These are phyloP conservation scores for Drosophila asahinai DNA, from an alignment of 1,140 invertebrate genomes.

Conservation along the genomic window DNA sequence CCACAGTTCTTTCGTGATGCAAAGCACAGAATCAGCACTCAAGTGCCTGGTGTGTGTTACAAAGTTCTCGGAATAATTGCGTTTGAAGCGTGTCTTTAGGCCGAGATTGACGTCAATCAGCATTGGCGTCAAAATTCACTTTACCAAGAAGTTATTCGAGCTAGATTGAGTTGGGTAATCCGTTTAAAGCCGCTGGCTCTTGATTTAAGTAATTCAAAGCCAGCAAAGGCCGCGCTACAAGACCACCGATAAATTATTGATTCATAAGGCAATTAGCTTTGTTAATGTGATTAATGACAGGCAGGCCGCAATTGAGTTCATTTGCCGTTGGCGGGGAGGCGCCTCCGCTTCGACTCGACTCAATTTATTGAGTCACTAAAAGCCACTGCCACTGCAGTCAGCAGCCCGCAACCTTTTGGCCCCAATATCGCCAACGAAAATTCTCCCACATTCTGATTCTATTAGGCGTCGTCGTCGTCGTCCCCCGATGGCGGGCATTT, in stretches of 20 bases:
- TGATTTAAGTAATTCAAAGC: background rate
- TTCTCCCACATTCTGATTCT: conserved; percentile 25
- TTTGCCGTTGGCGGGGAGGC: conserved; percentile 11
- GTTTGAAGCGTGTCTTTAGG: conserved; percentile 7
- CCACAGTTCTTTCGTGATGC: conserved; percentile 20
- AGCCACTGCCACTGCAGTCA: conserved; percentile 39
- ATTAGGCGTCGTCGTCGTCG: conserved; percentile 33
- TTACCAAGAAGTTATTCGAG: background rate
- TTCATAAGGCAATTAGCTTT: conserved; percentile 52
- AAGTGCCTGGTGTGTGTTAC: conserved; percentile 5
- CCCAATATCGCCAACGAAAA: conserved; percentile 30
- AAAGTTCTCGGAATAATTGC: conserved; percentile 30
- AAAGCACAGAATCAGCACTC: background rate
- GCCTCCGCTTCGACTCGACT: conserved; percentile 5
- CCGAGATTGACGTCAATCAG: conserved; percentile 35
- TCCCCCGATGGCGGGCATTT: conserved; percentile 16
- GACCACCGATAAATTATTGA: conserved; percentile 32
- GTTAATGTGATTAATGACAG: conserved; percentile 53
- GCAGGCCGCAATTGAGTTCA: conserved; percentile 35
- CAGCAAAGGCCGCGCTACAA: background rate
- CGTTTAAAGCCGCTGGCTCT: background rate
- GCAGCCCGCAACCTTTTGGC: conserved; percentile 29
- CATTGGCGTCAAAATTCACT: background rate
- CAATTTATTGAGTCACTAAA: conserved; percentile 42
- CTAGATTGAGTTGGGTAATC: conserved; percentile 7